phyloP scores from a whole-genome alignment of 1,140 invertebrate genomes.

The Meloidogyne floridensis region DNA sequence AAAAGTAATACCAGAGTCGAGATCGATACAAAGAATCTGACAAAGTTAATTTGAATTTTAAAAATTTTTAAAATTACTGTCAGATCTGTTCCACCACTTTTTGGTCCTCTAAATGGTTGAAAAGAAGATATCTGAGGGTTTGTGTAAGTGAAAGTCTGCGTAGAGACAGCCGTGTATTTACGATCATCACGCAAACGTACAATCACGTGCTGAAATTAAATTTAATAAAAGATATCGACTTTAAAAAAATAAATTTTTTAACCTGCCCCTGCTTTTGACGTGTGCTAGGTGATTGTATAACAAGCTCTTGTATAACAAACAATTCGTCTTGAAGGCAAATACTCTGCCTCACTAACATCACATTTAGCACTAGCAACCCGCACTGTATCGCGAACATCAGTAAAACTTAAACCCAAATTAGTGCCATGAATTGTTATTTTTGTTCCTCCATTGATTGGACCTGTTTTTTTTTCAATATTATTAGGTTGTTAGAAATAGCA shows the following conservation, averaged over 20 bases:
- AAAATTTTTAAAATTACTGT: constrained; percentile 67
- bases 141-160: constrained; percentile 56
- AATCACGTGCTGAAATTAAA: constrained; percentile 32
- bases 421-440: constrained; percentile 88
- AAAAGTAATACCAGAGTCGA: constrained; percentile 89
- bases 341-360: constrained; percentile 74
- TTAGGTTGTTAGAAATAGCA: not conserved
- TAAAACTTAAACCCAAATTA: constrained; percentile 85
- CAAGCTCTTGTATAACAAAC: constrained; percentile 61
- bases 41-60: not conserved
- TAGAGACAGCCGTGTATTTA: constrained; percentile 53
- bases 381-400: constrained; percentile 86
- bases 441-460: constrained; percentile 92
- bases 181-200: constrained; percentile 50
- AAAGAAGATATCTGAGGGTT: constrained; percentile 68
- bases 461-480: constrained; percentile 64
- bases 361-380: constrained; percentile 86
- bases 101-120: constrained; percentile 82
- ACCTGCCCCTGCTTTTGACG: constrained; percentile 53
- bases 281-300: constrained; percentile 48
- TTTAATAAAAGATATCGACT: too few relatives aligned
- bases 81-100: constrained; percentile 88
- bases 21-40: constrained; percentile 79
- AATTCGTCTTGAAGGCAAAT: constrained; percentile 53
- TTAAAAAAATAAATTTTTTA: too few relatives aligned